Evolutionary conservation across 2,888 invertebrate species (phyloP), one percentile per base, ranked within the genome.

Genomic region (Syritta pipiens): DNA sequence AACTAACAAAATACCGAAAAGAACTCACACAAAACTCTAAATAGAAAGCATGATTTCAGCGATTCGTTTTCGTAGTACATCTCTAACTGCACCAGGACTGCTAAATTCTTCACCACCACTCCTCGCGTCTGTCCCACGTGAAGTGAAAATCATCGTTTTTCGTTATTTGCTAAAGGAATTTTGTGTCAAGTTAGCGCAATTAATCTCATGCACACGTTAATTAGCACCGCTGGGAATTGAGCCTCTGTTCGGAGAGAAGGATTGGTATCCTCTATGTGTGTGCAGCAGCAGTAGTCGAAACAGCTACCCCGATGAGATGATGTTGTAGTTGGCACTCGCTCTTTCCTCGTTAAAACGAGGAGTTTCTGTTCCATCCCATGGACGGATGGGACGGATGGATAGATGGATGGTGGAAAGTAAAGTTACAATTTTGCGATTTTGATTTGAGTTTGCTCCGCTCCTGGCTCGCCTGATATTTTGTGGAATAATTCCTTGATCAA

Each of bases 161-260:
- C 49, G 22, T 79, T 79, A 79, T 79, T 79, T 79, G 62, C 79
- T 37, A 62, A 79, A 68, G 65, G 74, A 74, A 74, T 74, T 79
- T 79, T 79, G 67, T 79, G 79, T 79, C 79, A 79, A 79, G 79
- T 79, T 79, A 68, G 79, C 79, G 79, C 79, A 79, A 79, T 79
- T 79, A 79, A 79, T 79, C 83, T 81, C 75, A 62, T 83, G 81
- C 83, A 83, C 83, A 85, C 86, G 86, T 86, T 88, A 88, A 88
- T 88, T 88, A 88, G 86, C 86, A 86, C 89, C 88, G 85, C 84
- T 84, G 89, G 89, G 89, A 88, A 86, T 88, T 85, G 59, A 63
- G 51, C 14, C 67, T 35, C 19, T 26, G 22, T 28, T 37, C 19
- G 37, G 37, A 9, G n/a, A n/a, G 14, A 65, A 72, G 49, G 59